Evolutionary conservation across 2,797 vertebrate genomes (phyloP), one percentile per base, ranked within the genome.

Genomic region (Carapus acus): DNA sequence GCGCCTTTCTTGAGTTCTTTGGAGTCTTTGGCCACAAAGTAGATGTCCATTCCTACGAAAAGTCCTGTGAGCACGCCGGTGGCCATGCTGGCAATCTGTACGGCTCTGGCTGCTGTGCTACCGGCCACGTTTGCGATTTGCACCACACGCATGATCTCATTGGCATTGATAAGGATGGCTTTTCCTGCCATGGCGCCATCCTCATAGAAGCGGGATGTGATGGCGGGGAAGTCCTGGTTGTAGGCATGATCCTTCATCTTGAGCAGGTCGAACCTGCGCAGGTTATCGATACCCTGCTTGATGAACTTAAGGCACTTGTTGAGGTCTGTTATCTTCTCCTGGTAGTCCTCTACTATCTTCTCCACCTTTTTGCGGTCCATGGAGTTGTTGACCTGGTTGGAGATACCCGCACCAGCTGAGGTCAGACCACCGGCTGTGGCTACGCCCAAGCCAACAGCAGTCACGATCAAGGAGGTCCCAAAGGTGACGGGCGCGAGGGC

Each of bases 1-100:
- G 88, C 87, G 0, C 88, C 88, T 58, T 89, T 90, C 73, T 84
- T 87, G 0, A 90, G 87, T 57, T 88, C 85, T 27, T 82, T 80
- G 0, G 88, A 89, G 67, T 90, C 88, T 60, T 90, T 89, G 42
- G 86, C 85, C 57, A 91, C 81, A 21, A 90, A 90, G 72, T 89
- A 88, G 40, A 90, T 83, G 56, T 91, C 90, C 84, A 91, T 86
- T 0, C 76, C 88, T 1, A 90, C 81, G 2, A 89, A 89, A 40
- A 90, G 81, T 1, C 85, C 85, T 0, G 86, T 82, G 27, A 91
- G 83, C 2, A 91, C 77, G 0, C 85, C 87, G 0, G 86, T 88
- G 38, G 89, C 85, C 79, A 86, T 86, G 9, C 87, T 88, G 52
- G 88, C 86, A 2, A 89, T 79, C 78, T 86, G 88, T 14, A 89